Evolutionary conservation across 2,888 invertebrate genomes (phyloP).

Genomic region (Rhingia rostrata): DNA sequence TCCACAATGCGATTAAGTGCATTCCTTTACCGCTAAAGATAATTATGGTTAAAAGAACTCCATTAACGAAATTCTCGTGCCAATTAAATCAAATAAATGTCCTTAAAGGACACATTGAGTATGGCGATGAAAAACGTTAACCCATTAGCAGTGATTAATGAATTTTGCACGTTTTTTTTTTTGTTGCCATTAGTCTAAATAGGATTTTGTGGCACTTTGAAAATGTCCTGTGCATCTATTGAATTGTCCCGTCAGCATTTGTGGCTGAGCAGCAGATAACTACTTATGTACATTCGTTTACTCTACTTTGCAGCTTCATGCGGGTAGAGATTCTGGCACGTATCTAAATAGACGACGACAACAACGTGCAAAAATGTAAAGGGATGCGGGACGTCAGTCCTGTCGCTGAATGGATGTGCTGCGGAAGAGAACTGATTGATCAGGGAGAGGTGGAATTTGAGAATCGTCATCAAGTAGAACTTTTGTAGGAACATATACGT

Average conservation of each 20-base stretch:
- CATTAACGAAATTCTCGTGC: conserved; percentile 32
- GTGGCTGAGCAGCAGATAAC: conserved; percentile 9
- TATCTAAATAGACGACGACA: background rate
- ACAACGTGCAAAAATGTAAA: conserved; percentile 25
- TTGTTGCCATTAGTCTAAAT: conserved; percentile 13
- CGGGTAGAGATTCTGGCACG: conserved; percentile 28
- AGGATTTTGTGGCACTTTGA: background rate
- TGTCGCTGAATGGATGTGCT: background rate
- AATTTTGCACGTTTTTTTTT: conserved; percentile 28
- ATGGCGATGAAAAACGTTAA: conserved; percentile 35
- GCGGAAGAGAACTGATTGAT: conserved; percentile 17
- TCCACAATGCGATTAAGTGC: conserved; percentile 39
- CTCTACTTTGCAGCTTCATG: background rate
- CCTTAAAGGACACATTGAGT: conserved; percentile 36
- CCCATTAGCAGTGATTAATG: conserved; percentile 60
- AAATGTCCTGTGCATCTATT: conserved; percentile 31
- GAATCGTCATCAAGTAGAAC: conserved; percentile 42
- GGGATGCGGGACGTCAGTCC: conserved; percentile 25
- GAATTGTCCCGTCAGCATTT: conserved; percentile 15
- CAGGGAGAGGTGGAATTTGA: conserved; percentile 2
- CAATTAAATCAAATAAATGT: conserved; percentile 58
- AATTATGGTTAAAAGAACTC: conserved; percentile 33
- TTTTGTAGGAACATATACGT: background rate
- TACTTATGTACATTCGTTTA: background rate
- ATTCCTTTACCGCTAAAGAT: conserved; percentile 20